Conservation (phyloP, 2,113 vertebrate species). For the Bungarus multicinctus region DNA sequence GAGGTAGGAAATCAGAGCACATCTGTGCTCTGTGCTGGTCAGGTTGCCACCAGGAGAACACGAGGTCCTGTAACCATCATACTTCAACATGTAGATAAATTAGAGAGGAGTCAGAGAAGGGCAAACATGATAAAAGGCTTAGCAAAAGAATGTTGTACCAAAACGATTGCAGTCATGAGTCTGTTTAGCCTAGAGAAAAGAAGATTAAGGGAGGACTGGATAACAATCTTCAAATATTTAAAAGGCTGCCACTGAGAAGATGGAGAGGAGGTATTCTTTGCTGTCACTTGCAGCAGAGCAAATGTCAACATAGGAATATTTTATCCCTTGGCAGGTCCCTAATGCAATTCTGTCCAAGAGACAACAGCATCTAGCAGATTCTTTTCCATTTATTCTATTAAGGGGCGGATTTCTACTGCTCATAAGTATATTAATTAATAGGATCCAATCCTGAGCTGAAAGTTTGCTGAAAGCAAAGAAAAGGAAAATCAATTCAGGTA, state of each 20-base stretch:
- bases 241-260: conserved; percentile 29
- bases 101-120: conserved; percentile 11
- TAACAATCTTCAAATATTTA: conserved; percentile 40
- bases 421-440: not conserved
- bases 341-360: not conserved
- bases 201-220: conserved; percentile 27
- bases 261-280: conserved; percentile 28
- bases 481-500: not conserved
- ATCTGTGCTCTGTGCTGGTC: not conserved
- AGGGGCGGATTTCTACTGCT: not conserved
- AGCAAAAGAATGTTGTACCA: conserved; percentile 11
- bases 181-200: conserved; percentile 34
- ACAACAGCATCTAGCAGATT: not conserved
- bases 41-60: not conserved
- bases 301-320: conserved; percentile 26
- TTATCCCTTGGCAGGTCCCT: conserved; percentile 19
- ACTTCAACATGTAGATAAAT: conserved; percentile 31
- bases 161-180: conserved; percentile 32
- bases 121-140: conserved; percentile 32
- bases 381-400: not conserved
- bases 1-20: conserved; percentile 1
- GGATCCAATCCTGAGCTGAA: not conserved
- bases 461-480: not conserved
- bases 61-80: not conserved
- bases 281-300: conserved; percentile 22